Evolutionary conservation across 2,888 invertebrate species (phyloP).

Genomic region (Heliconius sara): DNA sequence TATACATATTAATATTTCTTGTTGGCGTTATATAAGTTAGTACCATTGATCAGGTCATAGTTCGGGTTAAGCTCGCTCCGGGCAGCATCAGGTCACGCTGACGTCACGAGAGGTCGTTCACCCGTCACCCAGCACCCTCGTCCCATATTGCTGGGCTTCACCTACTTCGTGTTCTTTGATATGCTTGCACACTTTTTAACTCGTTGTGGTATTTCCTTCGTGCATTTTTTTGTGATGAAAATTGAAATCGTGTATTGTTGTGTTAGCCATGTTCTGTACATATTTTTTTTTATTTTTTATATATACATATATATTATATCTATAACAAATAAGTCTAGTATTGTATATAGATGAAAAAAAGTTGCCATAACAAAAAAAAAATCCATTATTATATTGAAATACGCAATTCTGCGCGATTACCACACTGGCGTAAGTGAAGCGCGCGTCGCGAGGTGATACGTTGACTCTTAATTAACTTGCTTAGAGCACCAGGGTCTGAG

Average conservation of each 20-base stretch:
- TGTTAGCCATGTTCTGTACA: not conserved
- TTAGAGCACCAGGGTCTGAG: slow-evolving; percentile 63
- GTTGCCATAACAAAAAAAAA: not conserved
- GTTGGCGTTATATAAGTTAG: slow-evolving; percentile 35
- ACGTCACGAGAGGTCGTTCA: slow-evolving; percentile 78
- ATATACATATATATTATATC: not conserved
- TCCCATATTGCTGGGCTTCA: slow-evolving; percentile 63
- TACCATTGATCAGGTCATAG: slow-evolving; percentile 66
- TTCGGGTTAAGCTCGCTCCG: slow-evolving; percentile 75
- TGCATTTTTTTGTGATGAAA: slow-evolving; percentile 9
- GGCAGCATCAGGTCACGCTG: slow-evolving; percentile 85
- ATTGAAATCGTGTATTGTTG: not conserved
- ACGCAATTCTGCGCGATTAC: slow-evolving; percentile 37
- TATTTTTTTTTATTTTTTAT: not conserved
- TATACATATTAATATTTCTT: not conserved
- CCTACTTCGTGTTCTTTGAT: slow-evolving; percentile 46
- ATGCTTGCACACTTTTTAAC: slow-evolving; percentile 30
- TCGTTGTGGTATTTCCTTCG: slow-evolving; percentile 22
- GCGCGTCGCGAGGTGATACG: slow-evolving; percentile 50
- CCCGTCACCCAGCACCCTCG: slow-evolving; percentile 62
- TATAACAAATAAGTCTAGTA: not conserved
- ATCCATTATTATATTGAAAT: slow-evolving; percentile 25
- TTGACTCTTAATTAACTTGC: slow-evolving; percentile 65
- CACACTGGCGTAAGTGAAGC: slow-evolving; percentile 31
- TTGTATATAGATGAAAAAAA: no score